Conservation (phyloP, 2,113 vertebrate species). For the Neopipo cinnamomea region DNA sequence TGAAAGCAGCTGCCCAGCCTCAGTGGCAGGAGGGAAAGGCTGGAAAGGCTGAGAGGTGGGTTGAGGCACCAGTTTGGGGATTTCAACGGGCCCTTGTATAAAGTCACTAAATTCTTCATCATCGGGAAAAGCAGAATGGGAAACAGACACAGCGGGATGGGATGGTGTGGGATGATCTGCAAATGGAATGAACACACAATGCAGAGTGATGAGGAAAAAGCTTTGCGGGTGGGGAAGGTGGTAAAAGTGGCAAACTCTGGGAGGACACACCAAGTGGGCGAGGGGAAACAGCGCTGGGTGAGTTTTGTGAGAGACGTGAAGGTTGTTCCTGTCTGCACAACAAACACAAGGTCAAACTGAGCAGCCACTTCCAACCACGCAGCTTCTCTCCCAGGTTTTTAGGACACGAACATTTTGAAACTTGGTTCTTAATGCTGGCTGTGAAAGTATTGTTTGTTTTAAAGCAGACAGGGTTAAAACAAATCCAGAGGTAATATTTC, state of each 20-base stretch:
- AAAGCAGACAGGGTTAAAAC: background rate
- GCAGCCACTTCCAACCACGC: background rate
- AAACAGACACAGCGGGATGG: conserved; percentile 86
- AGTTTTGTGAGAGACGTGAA: background rate
- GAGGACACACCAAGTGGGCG: background rate
- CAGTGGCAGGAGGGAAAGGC: conserved; percentile 66
- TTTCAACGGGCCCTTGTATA: conserved; percentile 89
- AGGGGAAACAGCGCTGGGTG: background rate
- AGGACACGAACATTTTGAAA: background rate
- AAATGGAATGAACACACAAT: conserved; percentile 82
- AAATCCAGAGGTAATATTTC: background rate
- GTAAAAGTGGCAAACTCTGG: background rate
- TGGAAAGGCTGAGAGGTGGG: conserved; percentile 73
- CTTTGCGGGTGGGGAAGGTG: background rate
- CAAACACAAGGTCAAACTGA: background rate
- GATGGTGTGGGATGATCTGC: conserved; percentile 91
- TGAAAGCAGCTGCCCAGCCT: conserved; percentile 72
- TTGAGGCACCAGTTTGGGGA: conserved; percentile 64
- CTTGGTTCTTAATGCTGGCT: background rate
- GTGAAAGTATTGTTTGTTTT: background rate
- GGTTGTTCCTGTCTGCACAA: background rate
- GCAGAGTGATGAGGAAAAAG: conserved; percentile 57
- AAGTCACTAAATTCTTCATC: conserved; percentile 98
- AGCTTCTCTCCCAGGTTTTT: background rate
- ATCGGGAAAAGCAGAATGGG: conserved; percentile 82